Evolutionary conservation across 2,113 vertebrate species (phyloP).

Genomic region (Coregonus clupeaformis): DNA sequence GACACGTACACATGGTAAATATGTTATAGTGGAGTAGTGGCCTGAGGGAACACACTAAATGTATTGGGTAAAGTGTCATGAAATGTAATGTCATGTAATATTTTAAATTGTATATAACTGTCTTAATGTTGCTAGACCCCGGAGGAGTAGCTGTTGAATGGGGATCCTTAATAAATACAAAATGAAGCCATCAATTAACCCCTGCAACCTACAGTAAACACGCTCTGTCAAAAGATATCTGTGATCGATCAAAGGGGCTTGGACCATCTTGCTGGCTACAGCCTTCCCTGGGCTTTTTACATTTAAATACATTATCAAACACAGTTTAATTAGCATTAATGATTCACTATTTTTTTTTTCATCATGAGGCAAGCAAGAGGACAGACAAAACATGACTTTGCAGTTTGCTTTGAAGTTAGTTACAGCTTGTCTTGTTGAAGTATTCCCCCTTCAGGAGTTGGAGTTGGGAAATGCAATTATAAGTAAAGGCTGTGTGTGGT

Average conservation of each 20-base stretch:
- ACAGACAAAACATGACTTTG: slow-evolving; percentile 4
- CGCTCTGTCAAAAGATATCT: slow-evolving; percentile 3
- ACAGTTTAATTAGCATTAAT: slow-evolving; percentile 3
- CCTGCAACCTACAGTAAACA: slow-evolving; percentile 10
- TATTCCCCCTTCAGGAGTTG: not conserved
- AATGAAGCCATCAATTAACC: slow-evolving; percentile 19
- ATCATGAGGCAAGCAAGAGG: not conserved
- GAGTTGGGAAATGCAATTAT: too few relatives aligned
- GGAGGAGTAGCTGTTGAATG: too few relatives aligned
- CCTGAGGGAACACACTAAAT: too few relatives aligned
- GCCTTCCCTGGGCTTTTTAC: not conserved
- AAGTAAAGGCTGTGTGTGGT: not conserved
- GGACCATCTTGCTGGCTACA: not conserved
- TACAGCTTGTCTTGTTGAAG: not conserved
- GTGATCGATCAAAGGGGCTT: slow-evolving; percentile 1
- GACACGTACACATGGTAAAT: too few relatives aligned
- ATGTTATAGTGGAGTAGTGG: too few relatives aligned
- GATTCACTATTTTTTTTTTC: not conserved
- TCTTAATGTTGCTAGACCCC: too few relatives aligned
- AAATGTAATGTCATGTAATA: too few relatives aligned
- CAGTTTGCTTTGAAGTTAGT: slow-evolving; percentile 28
- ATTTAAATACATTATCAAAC: not conserved
- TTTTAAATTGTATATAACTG: too few relatives aligned
- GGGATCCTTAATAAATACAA: too few relatives aligned
- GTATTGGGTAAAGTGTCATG: too few relatives aligned